A percentile compares a stretch with the other conserved stretches of the same genome.
phyloP scores from a whole-genome alignment of 2,797 vertebrate genomes.

The Geotrypetes seraphini region DNA sequence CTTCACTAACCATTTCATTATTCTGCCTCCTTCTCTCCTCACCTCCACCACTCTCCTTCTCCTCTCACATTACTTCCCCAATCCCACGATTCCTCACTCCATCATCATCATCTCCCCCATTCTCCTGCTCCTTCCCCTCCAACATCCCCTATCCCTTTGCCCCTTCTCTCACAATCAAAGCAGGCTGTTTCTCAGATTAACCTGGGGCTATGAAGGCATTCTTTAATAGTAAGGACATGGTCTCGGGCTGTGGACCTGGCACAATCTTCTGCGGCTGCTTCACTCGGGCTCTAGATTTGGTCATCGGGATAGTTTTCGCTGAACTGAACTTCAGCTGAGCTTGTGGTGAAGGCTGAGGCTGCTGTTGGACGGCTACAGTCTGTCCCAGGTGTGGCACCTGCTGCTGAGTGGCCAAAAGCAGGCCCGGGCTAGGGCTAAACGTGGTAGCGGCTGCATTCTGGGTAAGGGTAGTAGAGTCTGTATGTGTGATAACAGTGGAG shows the following conservation, averaged over 20 bases:
- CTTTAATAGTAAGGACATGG: slow-evolving; percentile 56
- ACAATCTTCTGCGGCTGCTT: slow-evolving; percentile 72
- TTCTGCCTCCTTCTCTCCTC: too few relatives aligned
- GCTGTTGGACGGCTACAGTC: slow-evolving; percentile 30
- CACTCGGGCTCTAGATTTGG: slow-evolving; percentile 50
- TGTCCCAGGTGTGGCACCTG: slow-evolving; percentile 50
- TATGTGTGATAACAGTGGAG: slow-evolving; percentile 68
- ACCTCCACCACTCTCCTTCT: too few relatives aligned
- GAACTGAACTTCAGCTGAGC: slow-evolving; percentile 59
- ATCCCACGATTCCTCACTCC: too few relatives aligned
- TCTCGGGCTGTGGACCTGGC: slow-evolving; percentile 61
- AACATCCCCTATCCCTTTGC: too few relatives aligned
- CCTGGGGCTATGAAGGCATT: slow-evolving; percentile 67
- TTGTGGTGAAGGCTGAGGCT: slow-evolving; percentile 38
- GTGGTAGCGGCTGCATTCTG: slow-evolving; percentile 61
- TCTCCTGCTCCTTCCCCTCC: too few relatives aligned
- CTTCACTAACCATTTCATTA: too few relatives aligned
- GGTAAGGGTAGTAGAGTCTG: slow-evolving; percentile 61
- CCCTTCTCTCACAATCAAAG: too few relatives aligned
- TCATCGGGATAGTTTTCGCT: slow-evolving; percentile 59
- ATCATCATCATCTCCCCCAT: too few relatives aligned
- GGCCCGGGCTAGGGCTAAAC: slow-evolving; percentile 65
- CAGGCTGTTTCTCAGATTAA: too few relatives aligned
- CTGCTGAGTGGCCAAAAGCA: slow-evolving; percentile 45
- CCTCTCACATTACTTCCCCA: too few relatives aligned